Conservation (phyloP, 2,888 invertebrate species). For the Abscondita cerata region DNA sequence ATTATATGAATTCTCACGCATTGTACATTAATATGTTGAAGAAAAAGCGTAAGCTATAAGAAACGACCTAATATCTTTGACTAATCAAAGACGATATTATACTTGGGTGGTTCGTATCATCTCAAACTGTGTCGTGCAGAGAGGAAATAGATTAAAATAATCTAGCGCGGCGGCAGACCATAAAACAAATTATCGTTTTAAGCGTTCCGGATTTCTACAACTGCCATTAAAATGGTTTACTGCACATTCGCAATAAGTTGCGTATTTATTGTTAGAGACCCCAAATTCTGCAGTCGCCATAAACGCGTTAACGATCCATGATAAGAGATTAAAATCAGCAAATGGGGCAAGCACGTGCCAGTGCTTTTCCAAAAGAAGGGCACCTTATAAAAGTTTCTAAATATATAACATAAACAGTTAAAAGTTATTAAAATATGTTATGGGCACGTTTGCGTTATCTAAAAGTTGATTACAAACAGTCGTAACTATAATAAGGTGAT, state of each 20-base stretch:
- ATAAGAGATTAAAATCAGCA: conserved; percentile 21
- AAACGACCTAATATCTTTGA: too few relatives aligned
- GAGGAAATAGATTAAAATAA: conserved; percentile 53
- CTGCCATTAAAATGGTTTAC: conserved; percentile 27
- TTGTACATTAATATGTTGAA: too few relatives aligned
- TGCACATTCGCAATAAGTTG: conserved; percentile 18
- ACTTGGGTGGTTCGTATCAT: conserved; percentile 38
- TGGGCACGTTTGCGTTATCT: conserved; percentile 9
- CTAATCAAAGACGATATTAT: conserved; percentile 23
- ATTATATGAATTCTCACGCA: too few relatives aligned
- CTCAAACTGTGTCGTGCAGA: conserved; percentile 29
- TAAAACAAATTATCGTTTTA: conserved; percentile 51
- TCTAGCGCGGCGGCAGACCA: conserved; percentile 51
- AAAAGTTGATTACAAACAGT: conserved; percentile 6
- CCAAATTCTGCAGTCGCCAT: conserved; percentile 17
- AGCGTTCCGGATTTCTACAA: conserved; percentile 29
- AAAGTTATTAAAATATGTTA: conserved; percentile 14
- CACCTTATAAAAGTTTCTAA: conserved; percentile 5
- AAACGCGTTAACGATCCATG: conserved; percentile 20
- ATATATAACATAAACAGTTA: neutral
- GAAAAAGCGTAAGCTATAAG: too few relatives aligned
- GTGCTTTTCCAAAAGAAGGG: conserved; percentile 1
- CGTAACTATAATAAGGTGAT: conserved; percentile 3
- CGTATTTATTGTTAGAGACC: conserved; percentile 16
- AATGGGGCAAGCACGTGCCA: conserved; percentile 25